Evolutionary conservation across 2,113 vertebrate species (phyloP), one percentile per base, ranked within the genome.

Genomic region (Oryzias melastigma): DNA sequence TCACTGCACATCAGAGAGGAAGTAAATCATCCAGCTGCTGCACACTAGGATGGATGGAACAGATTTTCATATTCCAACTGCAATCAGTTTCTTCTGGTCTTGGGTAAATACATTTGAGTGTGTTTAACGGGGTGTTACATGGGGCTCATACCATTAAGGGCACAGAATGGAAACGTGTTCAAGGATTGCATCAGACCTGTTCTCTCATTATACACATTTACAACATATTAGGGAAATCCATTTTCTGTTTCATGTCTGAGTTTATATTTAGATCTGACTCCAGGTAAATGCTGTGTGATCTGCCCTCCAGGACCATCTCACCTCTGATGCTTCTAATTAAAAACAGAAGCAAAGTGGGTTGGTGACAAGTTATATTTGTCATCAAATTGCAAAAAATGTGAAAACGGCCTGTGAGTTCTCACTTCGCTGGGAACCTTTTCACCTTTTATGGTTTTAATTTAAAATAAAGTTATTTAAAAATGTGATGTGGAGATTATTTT

Each of bases 1-100:
- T 62, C 54, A 50, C 4, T 7, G 48, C 73, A 73, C 56, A 59
- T 71, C 68, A 51, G 48, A 73, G 50, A 27, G 68, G 73, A 57
- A 49, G 14, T 24, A 53, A 41, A 67, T 71, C 29, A 45, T 29
- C 41, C 35, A 47, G 68, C 16, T 60, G 43, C 62, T 62, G 43
- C 45, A 54, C 24, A 67, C 1, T 18, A 43, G 56, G 73, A 62
- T n/a, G 54, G 45, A 59, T 40, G 25, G 12, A 54, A 42, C 42
- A 76, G 7, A 57, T 70, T 75, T 79, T 65, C 29, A 65, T 58
- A 58, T 74, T 66, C 3, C 46, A 50, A 18, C 4, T 43, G 53
- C 55, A 65, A 51, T 77, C n/a, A 59, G 24, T 58, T 46, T 10
- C 6, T 4, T 41, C 20, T 52, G 66, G 43, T 69, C 55, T 71